A percentile compares a stretch with the other conserved stretches of the same genome.
Conservation (phyloP, 30 jellyfish, hydroid and myxozoan species). For the Aurelia aurita region DNA sequence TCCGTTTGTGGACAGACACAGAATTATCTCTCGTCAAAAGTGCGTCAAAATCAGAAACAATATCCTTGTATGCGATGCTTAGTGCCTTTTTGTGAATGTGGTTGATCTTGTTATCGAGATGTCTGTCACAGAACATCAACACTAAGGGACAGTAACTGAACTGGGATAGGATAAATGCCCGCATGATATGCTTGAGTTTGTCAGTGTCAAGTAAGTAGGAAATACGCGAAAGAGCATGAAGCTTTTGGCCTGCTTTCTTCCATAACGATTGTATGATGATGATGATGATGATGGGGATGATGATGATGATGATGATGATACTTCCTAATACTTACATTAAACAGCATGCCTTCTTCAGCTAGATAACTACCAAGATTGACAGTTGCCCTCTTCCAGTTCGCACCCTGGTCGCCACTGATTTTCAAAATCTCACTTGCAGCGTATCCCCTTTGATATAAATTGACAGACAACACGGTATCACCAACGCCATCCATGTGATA, state of each 20-base stretch:
- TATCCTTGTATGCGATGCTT: too few species aligned
- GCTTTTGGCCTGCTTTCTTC: neutral
- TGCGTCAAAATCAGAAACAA: too few species aligned
- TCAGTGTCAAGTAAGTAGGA: too few species aligned
- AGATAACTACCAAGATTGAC: slow-evolving; percentile 6
- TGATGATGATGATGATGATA: neutral
- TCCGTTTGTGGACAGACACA: too few species aligned
- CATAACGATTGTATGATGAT: neutral
- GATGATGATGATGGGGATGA: neutral
- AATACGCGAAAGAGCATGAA: neutral
- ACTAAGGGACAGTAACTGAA: neutral
- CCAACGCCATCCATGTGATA: slow-evolving; percentile 47
- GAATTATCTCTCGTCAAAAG: too few species aligned
- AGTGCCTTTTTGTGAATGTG: too few species aligned
- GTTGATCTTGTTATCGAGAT: too few species aligned
- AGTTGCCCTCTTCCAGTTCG: slow-evolving; percentile 53
- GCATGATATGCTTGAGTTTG: too few species aligned
- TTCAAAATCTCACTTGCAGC: neutral
- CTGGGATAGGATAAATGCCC: too few species aligned
- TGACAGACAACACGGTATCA: slow-evolving; percentile 23
- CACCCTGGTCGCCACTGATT: slow-evolving; percentile 54
- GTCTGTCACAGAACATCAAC: too few species aligned
- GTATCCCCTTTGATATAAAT: slow-evolving; percentile 11
- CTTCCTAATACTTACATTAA: slow-evolving; percentile 25
- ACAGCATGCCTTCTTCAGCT: slow-evolving; percentile 6